Conservation (phyloP, 92 coral and sea anemone species). For the Siderastrea radians region DNA sequence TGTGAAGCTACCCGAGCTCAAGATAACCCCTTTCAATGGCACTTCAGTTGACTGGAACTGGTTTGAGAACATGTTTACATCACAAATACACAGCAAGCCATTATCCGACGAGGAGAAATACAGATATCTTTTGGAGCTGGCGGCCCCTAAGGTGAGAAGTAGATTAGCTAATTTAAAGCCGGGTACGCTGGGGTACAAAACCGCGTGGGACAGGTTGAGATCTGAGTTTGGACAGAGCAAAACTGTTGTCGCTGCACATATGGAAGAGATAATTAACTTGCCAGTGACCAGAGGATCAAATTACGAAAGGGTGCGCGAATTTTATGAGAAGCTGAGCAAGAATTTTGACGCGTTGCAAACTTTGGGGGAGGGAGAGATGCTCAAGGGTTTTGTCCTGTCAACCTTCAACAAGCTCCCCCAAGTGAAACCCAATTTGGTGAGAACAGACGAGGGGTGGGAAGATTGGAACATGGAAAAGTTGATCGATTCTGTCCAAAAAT, state of each 20-base stretch:
- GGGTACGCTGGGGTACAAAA: conserved; percentile 51
- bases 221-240: no score
- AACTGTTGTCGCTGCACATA: conserved; percentile 45
- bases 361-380: no score
- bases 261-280: conserved; percentile 60
- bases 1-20: conserved; percentile 60
- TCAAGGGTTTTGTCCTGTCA: no score
- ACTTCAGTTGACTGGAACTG: conserved; percentile 68
- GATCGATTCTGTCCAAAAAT: no score
- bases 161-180: conserved; percentile 52
- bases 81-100: no score
- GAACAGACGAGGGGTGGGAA: no score
- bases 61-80: conserved; percentile 66
- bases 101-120: conserved; percentile 26
- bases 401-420: no score
- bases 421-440: no score
- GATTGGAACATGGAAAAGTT: no score
- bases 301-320: conserved; percentile 51
- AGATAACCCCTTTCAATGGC: conserved; percentile 66
- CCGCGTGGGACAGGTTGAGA: conserved; percentile 62
- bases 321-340: conserved; percentile 64
- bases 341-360: no score
- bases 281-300: conserved; percentile 52
- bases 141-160: conserved; percentile 46
- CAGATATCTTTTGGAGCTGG: conserved; percentile 50